These are phyloP conservation scores for Ciconia nigra DNA, from an alignment of 2,797 vertebrate genomes.

Conservation along the genomic window DNA sequence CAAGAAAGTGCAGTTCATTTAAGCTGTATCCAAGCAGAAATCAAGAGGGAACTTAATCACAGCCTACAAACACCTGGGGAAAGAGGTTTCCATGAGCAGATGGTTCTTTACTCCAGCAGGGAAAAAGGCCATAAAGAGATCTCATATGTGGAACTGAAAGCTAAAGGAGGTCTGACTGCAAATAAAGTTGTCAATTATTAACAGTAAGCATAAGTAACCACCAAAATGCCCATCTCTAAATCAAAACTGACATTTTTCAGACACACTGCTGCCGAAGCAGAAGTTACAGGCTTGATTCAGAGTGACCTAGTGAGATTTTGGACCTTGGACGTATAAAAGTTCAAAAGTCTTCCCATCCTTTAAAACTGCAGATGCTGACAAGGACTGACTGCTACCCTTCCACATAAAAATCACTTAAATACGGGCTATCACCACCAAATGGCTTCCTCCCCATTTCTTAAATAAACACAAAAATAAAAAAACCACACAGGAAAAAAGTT, in stretches of 20 bases:
- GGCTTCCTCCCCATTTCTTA: neutral
- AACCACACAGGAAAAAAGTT: neutral
- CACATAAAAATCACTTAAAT: neutral
- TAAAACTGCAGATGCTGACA: neutral
- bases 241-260: neutral
- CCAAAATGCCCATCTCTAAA: neutral
- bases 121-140: neutral
- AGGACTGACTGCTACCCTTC: neutral
- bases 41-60: neutral
- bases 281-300: neutral
- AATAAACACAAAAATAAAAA: neutral
- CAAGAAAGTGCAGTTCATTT: neutral
- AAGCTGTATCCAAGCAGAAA: neutral
- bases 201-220: neutral
- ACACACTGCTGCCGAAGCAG: neutral
- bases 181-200: neutral
- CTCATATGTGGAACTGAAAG: neutral
- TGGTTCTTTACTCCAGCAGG: neutral
- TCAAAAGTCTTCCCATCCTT: neutral
- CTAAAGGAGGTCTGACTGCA: neutral
- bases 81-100: neutral
- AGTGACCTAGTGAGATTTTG: neutral
- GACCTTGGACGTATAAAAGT: neutral
- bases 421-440: neutral
- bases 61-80: neutral